These are phyloP conservation scores for Helobdella robusta DNA, from an alignment of 2,888 invertebrate genomes.

Conservation along the genomic window DNA sequence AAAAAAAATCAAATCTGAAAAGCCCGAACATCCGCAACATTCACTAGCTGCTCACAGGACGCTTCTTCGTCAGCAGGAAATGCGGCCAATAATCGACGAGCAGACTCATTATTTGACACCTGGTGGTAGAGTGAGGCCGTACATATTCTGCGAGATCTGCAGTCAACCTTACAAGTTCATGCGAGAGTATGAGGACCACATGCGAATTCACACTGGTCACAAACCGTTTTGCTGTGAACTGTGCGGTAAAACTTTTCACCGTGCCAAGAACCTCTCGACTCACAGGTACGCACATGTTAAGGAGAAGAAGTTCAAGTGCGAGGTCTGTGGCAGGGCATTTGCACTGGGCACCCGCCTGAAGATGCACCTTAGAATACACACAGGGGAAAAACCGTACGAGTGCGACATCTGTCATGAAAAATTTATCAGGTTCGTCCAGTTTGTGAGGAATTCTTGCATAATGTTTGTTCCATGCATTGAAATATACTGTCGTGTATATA, in stretches of 20 bases:
- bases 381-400: conserved; percentile 12
- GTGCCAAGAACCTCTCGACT: conserved; percentile 1
- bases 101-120: conserved; percentile 6
- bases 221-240: conserved; percentile 15
- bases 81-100: conserved; percentile 4
- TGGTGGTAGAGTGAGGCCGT: not conserved
- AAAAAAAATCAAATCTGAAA: too few relatives aligned
- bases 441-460: too few relatives aligned
- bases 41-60: too few relatives aligned
- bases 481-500: too few relatives aligned
- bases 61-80: too few relatives aligned
- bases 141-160: conserved; percentile 11
- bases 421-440: conserved; percentile 5
- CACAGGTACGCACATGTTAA: conserved; percentile 10
- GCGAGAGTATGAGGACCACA: conserved; percentile 11
- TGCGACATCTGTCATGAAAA: conserved; percentile 4
- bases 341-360: conserved; percentile 2
- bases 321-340: conserved; percentile 10
- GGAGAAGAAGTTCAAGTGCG: conserved; percentile 14
- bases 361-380: conserved; percentile 7
- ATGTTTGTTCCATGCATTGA: too few relatives aligned
- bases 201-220: conserved; percentile 7
- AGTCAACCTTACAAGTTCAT: conserved; percentile 9
- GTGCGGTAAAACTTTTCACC: conserved; percentile 13
- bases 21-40: too few relatives aligned